Percentiles rank a stretch among this genome's conserved stretches.
Evolutionary conservation across 2,113 vertebrate species (phyloP).

Genomic region (Meleagris gallopavo): DNA sequence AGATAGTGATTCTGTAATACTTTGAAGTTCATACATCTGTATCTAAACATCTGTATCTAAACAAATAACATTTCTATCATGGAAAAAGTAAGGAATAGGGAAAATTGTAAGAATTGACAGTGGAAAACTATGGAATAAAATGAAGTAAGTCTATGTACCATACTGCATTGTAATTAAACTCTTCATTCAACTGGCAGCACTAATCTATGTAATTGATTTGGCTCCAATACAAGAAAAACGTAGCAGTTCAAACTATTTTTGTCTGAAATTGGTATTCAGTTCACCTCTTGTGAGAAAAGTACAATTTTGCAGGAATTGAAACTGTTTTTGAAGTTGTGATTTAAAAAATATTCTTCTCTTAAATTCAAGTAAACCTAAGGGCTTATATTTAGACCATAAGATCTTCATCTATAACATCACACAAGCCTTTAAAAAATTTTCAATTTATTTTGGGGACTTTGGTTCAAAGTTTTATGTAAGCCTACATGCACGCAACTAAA

Average conservation of each 20-base stretch:
- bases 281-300: not conserved
- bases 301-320: not conserved
- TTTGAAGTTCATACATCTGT: not conserved
- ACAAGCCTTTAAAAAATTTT: not conserved
- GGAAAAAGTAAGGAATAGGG: not conserved
- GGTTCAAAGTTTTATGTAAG: not conserved
- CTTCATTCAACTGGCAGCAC: not conserved
- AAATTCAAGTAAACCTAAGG: not conserved
- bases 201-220: not conserved
- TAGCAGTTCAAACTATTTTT: not conserved
- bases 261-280: not conserved
- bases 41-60: not conserved
- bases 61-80: not conserved
- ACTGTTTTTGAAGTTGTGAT: not conserved
- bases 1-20: not conserved
- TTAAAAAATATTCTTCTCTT: not conserved
- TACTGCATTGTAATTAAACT: not conserved
- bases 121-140: not conserved
- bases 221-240: not conserved
- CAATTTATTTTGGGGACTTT: not conserved
- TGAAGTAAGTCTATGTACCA: not conserved
- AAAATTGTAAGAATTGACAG: not conserved
- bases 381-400: not conserved
- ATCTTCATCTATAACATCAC: not conserved
- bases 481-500: not conserved